Evolutionary conservation across 2,888 invertebrate genomes (phyloP), one percentile per base, ranked within the genome.

Genomic region (Synanthedon myopaeformis): DNA sequence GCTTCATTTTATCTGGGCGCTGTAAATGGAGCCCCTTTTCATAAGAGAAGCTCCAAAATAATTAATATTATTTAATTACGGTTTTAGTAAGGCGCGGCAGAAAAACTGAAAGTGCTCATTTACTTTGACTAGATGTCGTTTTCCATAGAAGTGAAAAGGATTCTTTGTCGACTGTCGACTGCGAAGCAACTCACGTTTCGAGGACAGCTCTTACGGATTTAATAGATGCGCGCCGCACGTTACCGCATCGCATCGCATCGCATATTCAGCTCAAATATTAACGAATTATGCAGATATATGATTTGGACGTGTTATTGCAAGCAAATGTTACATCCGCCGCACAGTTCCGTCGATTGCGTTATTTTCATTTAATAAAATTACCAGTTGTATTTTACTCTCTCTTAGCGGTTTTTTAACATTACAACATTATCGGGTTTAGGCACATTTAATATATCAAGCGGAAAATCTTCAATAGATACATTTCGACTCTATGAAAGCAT

Each of bases 11-110:
- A 69, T 66, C 66, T 64, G 61, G 52, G 54, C 45, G 50, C 55
- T 51, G 66, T 64, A 63, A 71, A 72, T 73, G 71, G 74, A 65
- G 69, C 71, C 68, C 67, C 65, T 75, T 78, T 76, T 75, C 75
- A 77, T 79, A 77, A 76, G 53, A 60, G 66, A 58, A 61, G 59
- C 59, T 66, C 56, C 65, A 66, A 72, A 74, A 79, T 79, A 76
- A 28, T 28, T 28, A 76, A 78, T 76, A 77, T 76, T 67, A 76
- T 76, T 76, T 71, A 77, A 78, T 76, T 72, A 75, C 63, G 56
- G 51, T 14, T 49, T 10, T 49, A 13, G 4, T 17, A 12, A 6
- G 14, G 13, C 17, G 42, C n/a, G 49, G 49, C 17, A 17, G 17
- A 49, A 42, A 42, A 42, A 42, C 28, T 28, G 28, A 28, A 28